Conservation (phyloP, 2,113 vertebrate species). For the Callospermophilus lateralis region DNA sequence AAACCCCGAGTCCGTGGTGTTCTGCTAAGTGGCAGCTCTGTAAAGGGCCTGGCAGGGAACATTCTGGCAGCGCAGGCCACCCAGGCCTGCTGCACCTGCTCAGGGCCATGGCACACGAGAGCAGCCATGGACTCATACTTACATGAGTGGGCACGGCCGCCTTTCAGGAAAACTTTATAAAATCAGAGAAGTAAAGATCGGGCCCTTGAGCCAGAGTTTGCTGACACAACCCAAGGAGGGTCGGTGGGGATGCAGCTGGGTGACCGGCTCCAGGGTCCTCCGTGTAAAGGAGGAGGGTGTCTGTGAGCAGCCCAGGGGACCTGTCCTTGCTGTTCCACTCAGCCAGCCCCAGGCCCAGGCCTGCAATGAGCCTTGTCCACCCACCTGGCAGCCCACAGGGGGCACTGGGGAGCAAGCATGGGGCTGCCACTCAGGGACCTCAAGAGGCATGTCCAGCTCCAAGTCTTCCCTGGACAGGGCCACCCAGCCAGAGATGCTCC, state of each 20-base stretch:
- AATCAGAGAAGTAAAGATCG: background rate
- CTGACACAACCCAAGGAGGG: background rate
- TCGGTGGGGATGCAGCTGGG: background rate
- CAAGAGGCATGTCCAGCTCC: rapidly evolving
- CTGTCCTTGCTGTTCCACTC: background rate
- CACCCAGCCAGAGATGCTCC: background rate
- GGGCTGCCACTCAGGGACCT: background rate
- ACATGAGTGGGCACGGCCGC: rapidly evolving
- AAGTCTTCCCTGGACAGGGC: background rate
- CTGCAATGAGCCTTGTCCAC: background rate
- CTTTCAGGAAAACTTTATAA: background rate
- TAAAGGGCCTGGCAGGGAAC: background rate
- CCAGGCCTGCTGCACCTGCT: rapidly evolving
- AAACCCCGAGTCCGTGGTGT: background rate
- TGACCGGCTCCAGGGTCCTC: background rate
- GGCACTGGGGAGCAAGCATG: background rate
- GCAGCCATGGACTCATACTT: rapidly evolving
- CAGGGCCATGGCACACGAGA: rapidly evolving
- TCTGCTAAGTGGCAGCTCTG: too few relatives aligned
- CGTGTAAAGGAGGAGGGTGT: rapidly evolving
- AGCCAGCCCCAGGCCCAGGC: rapidly evolving
- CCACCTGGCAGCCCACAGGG: background rate
- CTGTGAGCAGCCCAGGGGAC: too few relatives aligned
- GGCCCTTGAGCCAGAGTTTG: background rate
- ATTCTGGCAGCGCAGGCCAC: rapidly evolving